phyloP scores from a whole-genome alignment of 2,888 invertebrate genomes.

The Ormyrus pomaceus region DNA sequence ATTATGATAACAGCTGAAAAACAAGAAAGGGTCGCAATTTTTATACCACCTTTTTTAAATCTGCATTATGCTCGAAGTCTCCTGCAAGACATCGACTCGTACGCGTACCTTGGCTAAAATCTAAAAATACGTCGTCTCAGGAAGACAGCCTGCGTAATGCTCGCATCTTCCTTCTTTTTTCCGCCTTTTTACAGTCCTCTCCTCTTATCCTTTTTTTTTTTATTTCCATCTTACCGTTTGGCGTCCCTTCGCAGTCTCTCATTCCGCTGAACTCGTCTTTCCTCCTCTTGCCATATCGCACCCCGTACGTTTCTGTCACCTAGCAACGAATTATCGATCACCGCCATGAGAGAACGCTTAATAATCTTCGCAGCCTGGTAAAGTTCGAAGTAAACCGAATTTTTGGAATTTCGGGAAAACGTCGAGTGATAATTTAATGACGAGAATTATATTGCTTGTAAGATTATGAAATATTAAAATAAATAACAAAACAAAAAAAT shows the following conservation, averaged over 20 bases:
- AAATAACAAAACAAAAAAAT: no score
- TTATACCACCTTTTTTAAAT: conserved; percentile 49
- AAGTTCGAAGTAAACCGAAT: conserved; percentile 53
- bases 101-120: conserved; percentile 27
- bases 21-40: conserved; percentile 22
- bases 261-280: conserved; percentile 40
- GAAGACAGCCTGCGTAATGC: conserved; percentile 24
- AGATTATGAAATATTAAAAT: no score
- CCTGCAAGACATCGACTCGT: conserved; percentile 49
- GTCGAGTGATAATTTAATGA: no score
- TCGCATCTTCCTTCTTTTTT: conserved; percentile 34
- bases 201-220: conserved; percentile 31
- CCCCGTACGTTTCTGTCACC: conserved; percentile 59
- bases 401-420: no score
- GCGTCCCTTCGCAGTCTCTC: conserved; percentile 44
- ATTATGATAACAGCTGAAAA: neutral
- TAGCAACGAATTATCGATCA: conserved; percentile 61
- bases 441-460: no score
- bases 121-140: conserved; percentile 49
- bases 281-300: conserved; percentile 51
- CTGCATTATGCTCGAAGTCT: conserved; percentile 50
- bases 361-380: conserved; percentile 56
- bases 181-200: conserved; percentile 45
- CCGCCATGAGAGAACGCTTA: conserved; percentile 52
- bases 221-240: conserved; percentile 29